Evolutionary conservation across 2,797 vertebrate genomes (phyloP).

Genomic region (Falco concolor): DNA sequence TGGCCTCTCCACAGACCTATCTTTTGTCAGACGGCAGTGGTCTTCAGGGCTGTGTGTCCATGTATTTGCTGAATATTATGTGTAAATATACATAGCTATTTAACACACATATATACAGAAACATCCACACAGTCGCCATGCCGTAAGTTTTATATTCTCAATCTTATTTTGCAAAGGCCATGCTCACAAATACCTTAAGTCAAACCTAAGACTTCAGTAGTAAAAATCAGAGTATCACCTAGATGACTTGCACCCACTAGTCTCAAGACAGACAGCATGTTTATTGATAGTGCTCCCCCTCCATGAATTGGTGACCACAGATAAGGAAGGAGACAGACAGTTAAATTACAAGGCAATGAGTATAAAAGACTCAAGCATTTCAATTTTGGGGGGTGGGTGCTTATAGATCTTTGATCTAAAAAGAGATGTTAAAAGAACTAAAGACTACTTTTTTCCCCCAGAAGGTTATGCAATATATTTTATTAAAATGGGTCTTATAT

Average conservation of each 20-base stretch:
- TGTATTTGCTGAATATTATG: not conserved
- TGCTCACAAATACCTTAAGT: not conserved
- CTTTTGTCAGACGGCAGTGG: not conserved
- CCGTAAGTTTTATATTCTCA: not conserved
- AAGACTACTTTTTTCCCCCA: not conserved
- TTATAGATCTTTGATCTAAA: not conserved
- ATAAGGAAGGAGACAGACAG: not conserved
- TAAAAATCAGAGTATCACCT: not conserved
- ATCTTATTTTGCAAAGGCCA: not conserved
- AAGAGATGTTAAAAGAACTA: not conserved
- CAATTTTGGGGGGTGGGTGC: not conserved
- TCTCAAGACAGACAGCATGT: not conserved
- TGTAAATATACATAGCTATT: fast-evolving
- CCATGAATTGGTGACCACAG: not conserved
- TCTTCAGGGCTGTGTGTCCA: not conserved
- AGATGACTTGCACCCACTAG: not conserved
- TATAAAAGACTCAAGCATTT: not conserved
- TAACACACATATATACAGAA: fast-evolving
- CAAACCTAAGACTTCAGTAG: not conserved
- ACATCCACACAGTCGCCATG: not conserved
- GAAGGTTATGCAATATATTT: not conserved
- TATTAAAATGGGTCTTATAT: not conserved
- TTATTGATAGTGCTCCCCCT: not conserved
- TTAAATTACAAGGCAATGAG: not conserved
- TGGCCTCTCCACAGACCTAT: not conserved